Evolutionary conservation across 2,797 vertebrate genomes (phyloP).

Genomic region (Coilia nasus): DNA sequence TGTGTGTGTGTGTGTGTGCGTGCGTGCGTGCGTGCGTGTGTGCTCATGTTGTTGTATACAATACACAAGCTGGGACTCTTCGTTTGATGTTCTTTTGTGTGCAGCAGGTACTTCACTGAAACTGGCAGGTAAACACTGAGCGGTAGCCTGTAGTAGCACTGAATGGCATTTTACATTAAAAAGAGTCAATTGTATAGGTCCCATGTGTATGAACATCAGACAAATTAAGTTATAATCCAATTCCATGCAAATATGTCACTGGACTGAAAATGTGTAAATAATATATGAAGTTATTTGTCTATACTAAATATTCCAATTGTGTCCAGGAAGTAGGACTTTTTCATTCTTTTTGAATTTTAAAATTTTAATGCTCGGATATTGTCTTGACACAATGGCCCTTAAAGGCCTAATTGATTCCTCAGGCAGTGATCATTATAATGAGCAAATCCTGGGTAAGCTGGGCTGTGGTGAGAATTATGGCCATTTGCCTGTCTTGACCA

Average conservation of each 20-base stretch:
- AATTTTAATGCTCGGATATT: slow-evolving; percentile 74
- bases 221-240: slow-evolving; percentile 66
- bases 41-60: no score
- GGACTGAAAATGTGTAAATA: slow-evolving; percentile 72
- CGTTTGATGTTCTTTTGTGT: background rate
- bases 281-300: slow-evolving; percentile 82
- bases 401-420: slow-evolving; percentile 75
- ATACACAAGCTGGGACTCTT: slow-evolving; percentile 52
- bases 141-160: slow-evolving; percentile 61
- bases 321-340: slow-evolving; percentile 74
- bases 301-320: slow-evolving; percentile 78
- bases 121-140: no score
- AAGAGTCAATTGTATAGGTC: no score
- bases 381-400: slow-evolving; percentile 74
- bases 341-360: slow-evolving; percentile 74
- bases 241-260: slow-evolving; percentile 57
- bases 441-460: slow-evolving; percentile 60
- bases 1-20: no score
- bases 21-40: no score
- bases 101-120: no score
- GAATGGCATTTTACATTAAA: slow-evolving; percentile 71
- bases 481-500: slow-evolving; percentile 7
- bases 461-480: slow-evolving; percentile 61
- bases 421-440: slow-evolving; percentile 68
- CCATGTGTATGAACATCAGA: slow-evolving; percentile 60